Conservation (phyloP, 1,140 invertebrate species). For the Lepidurus packardi region DNA sequence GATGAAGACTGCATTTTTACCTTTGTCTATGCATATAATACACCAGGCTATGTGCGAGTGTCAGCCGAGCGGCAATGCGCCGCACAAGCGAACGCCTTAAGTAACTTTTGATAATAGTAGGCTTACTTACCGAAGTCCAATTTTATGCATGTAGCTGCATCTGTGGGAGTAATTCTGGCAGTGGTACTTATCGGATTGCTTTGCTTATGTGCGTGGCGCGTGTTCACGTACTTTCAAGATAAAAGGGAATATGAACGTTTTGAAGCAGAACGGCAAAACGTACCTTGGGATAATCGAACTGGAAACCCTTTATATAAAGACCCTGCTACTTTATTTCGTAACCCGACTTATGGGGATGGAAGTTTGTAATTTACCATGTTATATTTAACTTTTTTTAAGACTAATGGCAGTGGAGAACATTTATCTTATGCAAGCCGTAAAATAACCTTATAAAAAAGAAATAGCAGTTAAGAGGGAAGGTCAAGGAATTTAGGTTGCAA, state of each 20-base stretch:
- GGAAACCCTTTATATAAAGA: not conserved
- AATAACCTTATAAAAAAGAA: too few species aligned
- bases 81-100: not conserved
- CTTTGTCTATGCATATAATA: not conserved
- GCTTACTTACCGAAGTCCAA: not conserved
- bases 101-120: not conserved
- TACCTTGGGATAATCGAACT: not conserved
- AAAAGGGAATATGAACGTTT: not conserved
- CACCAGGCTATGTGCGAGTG: not conserved
- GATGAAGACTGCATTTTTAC: conserved; percentile 1
- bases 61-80: not conserved
- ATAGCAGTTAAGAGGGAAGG: too few species aligned
- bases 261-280: not conserved
- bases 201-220: not conserved
- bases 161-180: not conserved
- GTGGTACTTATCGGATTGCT: not conserved
- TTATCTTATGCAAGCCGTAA: too few species aligned
- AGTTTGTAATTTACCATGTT: too few species aligned
- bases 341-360: not conserved
- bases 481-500: too few species aligned
- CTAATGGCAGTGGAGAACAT: too few species aligned
- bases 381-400: too few species aligned
- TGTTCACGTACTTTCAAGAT: not conserved
- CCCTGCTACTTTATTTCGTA: not conserved
- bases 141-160: not conserved